phyloP scores from a whole-genome alignment of 1,140 invertebrate genomes.

The Rhyacophila brunnea region DNA sequence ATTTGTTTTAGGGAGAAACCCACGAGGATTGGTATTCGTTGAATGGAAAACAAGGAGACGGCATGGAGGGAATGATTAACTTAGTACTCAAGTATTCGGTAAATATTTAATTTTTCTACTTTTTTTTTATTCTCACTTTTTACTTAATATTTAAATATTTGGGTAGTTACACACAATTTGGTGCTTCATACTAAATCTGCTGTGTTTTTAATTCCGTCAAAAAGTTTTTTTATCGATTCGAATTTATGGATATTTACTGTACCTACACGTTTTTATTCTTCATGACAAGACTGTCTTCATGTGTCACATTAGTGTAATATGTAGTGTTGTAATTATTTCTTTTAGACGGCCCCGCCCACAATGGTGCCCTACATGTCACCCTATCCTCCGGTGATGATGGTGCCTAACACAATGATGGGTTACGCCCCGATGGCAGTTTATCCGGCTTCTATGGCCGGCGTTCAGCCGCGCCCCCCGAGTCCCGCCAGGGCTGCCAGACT shows the following conservation, averaged over 20 bases:
- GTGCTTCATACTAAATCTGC: too few species aligned
- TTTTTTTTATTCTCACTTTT: too few species aligned
- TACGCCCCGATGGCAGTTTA: constrained; percentile 55
- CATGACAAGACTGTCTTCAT: too few species aligned
- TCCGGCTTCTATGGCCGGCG: constrained; percentile 40
- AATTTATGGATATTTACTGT: too few species aligned
- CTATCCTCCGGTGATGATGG: constrained; percentile 62
- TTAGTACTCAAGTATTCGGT: constrained; percentile 76
- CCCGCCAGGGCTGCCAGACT: constrained; percentile 35
- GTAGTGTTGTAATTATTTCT: too few species aligned
- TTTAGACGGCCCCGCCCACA: constrained; percentile 44
- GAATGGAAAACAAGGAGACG: constrained; percentile 90
- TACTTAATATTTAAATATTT: too few species aligned
- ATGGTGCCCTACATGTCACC: constrained; percentile 33
- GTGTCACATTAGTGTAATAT: too few species aligned
- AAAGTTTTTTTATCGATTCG: too few species aligned
- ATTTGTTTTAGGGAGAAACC: constrained; percentile 70
- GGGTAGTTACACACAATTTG: too few species aligned
- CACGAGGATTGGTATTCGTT: constrained; percentile 92
- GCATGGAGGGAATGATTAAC: constrained; percentile 85
- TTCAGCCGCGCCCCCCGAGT: constrained; percentile 33
- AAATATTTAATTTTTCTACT: too few species aligned
- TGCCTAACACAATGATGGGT: constrained; percentile 56
- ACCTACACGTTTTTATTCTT: too few species aligned
- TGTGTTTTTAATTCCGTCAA: too few species aligned